Percentiles rank a stretch among this genome's conserved stretches.
These are phyloP conservation scores for Venturia canescens DNA, from an alignment of 1,140 invertebrate genomes.

Conservation along the genomic window DNA sequence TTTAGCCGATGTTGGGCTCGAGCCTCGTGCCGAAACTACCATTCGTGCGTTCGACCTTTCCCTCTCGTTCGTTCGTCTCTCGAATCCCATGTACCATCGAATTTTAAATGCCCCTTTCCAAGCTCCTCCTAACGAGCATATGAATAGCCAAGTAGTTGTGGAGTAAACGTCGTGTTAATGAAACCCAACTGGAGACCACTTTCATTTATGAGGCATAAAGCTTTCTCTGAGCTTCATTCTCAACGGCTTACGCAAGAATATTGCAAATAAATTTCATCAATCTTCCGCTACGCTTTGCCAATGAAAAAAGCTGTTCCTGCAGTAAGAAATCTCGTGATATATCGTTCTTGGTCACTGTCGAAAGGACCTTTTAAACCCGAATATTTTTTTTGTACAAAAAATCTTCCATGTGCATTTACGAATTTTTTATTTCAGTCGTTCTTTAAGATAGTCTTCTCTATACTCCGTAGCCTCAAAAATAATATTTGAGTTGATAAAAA, in stretches of 20 bases:
- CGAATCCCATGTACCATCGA: not conserved
- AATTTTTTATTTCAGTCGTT: too few species aligned
- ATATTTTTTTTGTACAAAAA: too few species aligned
- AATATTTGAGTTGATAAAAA: too few species aligned
- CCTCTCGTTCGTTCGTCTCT: not conserved
- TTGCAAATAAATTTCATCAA: not conserved
- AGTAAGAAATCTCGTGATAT: too few species aligned
- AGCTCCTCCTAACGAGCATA: constrained; percentile 33
- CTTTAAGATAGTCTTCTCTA: too few species aligned
- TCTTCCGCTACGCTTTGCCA: not conserved
- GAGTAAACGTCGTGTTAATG: constrained; percentile 25
- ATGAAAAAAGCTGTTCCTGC: too few species aligned
- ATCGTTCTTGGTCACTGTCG: too few species aligned
- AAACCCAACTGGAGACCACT: constrained; percentile 12
- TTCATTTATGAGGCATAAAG: constrained; percentile 12
- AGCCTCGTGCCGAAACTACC: not conserved
- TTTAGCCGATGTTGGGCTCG: not conserved
- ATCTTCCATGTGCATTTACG: too few species aligned
- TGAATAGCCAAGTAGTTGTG: constrained; percentile 32
- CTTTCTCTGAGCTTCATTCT: not conserved
- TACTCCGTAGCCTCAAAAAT: too few species aligned
- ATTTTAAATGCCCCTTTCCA: constrained; percentile 21
- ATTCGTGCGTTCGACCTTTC: constrained; percentile 6
- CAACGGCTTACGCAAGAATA: not conserved
- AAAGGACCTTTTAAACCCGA: too few species aligned